A percentile compares a stretch with the other conserved stretches of the same genome.
These are phyloP conservation scores for Dendrolimus kikuchii DNA, from an alignment of 1,140 invertebrate genomes.

Conservation along the genomic window DNA sequence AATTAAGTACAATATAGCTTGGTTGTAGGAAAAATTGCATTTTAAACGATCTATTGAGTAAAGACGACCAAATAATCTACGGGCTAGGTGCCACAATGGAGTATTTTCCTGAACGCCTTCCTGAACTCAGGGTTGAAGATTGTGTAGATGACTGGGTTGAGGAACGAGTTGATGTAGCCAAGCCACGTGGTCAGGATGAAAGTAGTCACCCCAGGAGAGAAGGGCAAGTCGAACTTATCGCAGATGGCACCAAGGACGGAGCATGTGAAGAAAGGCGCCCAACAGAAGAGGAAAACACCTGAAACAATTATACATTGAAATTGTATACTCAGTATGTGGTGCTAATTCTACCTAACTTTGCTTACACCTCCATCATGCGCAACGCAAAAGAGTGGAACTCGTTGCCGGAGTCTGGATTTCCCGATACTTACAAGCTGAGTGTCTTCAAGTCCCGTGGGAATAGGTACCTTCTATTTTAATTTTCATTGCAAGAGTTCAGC, in stretches of 20 bases:
- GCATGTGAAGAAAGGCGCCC: slow-evolving; percentile 99
- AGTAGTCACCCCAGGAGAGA: slow-evolving; percentile 88
- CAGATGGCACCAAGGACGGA: slow-evolving; percentile 97
- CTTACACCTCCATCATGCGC: too few relatives aligned
- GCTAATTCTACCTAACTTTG: too few relatives aligned
- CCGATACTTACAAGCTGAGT: too few relatives aligned
- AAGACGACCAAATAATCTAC: slow-evolving; percentile 66
- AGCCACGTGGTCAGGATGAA: slow-evolving; percentile 98
- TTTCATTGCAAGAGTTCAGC: too few relatives aligned
- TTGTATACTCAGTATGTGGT: too few relatives aligned
- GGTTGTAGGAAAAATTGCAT: too few relatives aligned
- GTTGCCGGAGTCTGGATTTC: too few relatives aligned
- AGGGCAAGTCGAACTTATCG: slow-evolving; percentile 86
- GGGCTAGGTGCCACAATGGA: slow-evolving; percentile 77
- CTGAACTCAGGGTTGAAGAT: slow-evolving; percentile 99
- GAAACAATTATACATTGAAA: slow-evolving; percentile 25
- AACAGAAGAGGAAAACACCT: slow-evolving; percentile 97
- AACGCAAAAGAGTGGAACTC: too few relatives aligned
- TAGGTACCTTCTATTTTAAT: too few relatives aligned
- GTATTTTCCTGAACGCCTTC: slow-evolving; percentile 98
- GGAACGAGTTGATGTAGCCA: slow-evolving; percentile 98
- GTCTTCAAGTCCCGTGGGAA: too few relatives aligned
- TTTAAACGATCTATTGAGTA: slow-evolving; percentile 38
- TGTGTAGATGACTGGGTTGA: slow-evolving; percentile 99
- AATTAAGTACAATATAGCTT: too few relatives aligned